These are phyloP conservation scores for Sarcophaga subvicina DNA, from an alignment of 2,888 invertebrate species.

Conservation along the genomic window DNA sequence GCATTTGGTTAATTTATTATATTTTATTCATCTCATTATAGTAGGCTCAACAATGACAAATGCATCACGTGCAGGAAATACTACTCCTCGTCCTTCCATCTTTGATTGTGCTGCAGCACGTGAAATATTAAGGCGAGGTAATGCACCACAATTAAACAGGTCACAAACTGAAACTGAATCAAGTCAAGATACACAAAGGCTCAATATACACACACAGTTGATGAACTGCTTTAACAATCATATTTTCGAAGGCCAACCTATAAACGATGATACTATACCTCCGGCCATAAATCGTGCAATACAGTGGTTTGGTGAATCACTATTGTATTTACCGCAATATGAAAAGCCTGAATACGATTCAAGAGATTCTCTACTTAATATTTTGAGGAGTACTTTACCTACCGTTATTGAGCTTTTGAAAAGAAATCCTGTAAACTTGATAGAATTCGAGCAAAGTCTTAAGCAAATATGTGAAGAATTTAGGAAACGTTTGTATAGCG, in stretches of 20 bases:
- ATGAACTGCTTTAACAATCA: constrained; percentile 75
- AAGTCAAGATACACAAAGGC: constrained; percentile 64
- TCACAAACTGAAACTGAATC: not conserved
- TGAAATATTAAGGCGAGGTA: not conserved
- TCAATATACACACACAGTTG: constrained; percentile 75
- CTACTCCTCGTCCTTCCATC: constrained; percentile 8
- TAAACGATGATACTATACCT: constrained; percentile 76
- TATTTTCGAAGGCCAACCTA: constrained; percentile 77
- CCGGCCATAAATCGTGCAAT: constrained; percentile 76
- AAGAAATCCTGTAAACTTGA: constrained; percentile 70
- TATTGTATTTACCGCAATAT: constrained; percentile 78
- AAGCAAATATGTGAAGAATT: constrained; percentile 77
- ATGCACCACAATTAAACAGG: not conserved
- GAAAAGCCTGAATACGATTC: constrained; percentile 79
- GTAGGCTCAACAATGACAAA: constrained; percentile 65
- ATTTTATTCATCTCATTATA: not conserved
- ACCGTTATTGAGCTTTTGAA: constrained; percentile 77
- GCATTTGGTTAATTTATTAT: no score
- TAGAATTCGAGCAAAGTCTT: constrained; percentile 77
- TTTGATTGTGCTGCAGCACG: not conserved
- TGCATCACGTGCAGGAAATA: constrained; percentile 49
- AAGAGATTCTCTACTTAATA: constrained; percentile 79
- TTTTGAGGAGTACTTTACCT: constrained; percentile 76
- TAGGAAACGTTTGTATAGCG: constrained; percentile 77
- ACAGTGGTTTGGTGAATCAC: constrained; percentile 76